Evolutionary conservation across 1,140 invertebrate species (phyloP).

Genomic region (Saccostrea echinata): DNA sequence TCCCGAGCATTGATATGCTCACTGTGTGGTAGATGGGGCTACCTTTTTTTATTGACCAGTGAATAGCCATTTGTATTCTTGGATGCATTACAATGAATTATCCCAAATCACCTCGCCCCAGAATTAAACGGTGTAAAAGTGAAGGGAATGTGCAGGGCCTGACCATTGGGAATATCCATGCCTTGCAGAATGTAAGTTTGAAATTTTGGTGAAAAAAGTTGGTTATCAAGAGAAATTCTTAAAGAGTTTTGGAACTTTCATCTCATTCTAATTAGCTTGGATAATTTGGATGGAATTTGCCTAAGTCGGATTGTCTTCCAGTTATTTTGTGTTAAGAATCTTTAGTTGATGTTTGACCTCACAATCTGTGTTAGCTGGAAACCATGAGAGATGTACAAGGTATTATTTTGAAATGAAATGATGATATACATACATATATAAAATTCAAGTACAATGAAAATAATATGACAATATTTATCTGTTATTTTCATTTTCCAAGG

Average conservation of each 20-base stretch:
- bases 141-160: slow-evolving; percentile 34
- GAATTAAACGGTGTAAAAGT: slow-evolving; percentile 47
- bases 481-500: slow-evolving; percentile 4
- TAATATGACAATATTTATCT: background rate
- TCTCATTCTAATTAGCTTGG: slow-evolving; percentile 11
- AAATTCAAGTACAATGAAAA: background rate
- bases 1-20: background rate
- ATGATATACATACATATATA: background rate
- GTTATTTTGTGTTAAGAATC: background rate
- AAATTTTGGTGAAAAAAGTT: background rate
- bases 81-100: slow-evolving; percentile 25
- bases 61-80: slow-evolving; percentile 14
- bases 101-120: slow-evolving; percentile 39
- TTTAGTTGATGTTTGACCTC: background rate
- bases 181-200: slow-evolving; percentile 1
- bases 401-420: background rate
- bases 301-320: background rate
- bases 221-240: background rate
- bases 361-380: background rate
- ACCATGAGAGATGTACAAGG: background rate
- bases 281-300: slow-evolving; percentile 20
- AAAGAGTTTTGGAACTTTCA: slow-evolving; percentile 11
- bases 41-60: background rate
- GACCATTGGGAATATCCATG: slow-evolving; percentile 49
- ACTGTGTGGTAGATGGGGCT: slow-evolving; percentile 6